Evolutionary conservation across 2,888 invertebrate genomes (phyloP).

Genomic region (Apantesis nais): DNA sequence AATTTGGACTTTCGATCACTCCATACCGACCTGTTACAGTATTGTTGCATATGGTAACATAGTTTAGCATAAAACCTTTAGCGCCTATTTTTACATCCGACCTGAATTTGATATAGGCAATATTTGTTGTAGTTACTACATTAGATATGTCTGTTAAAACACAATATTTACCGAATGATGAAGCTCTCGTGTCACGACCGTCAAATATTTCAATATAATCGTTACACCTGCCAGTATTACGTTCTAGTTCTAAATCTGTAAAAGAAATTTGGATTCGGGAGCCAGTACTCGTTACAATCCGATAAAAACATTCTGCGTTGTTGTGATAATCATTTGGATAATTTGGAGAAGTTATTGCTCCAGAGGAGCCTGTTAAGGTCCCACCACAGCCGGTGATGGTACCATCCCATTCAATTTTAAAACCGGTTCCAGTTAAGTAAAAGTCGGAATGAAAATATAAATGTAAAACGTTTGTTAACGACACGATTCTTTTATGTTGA

Average conservation of each 20-base stretch:
- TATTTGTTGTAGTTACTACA: conserved; percentile 87
- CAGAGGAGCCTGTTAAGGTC: conserved; percentile 87
- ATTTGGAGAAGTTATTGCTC: conserved; percentile 93
- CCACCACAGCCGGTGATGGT: conserved; percentile 92
- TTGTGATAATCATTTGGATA: conserved; percentile 92
- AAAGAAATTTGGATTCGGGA: conserved; percentile 88
- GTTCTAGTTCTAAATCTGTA: conserved; percentile 90
- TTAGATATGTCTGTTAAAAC: conserved; percentile 66
- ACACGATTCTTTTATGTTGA: conserved; percentile 88
- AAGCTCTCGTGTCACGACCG: conserved; percentile 84
- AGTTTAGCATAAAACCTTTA: conserved; percentile 92
- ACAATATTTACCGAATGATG: conserved; percentile 88
- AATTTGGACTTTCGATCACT: conserved; percentile 94
- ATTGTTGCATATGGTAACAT: conserved; percentile 89
- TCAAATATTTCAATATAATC: conserved; percentile 91
- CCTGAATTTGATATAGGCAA: conserved; percentile 89
- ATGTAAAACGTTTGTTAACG: conserved; percentile 90
- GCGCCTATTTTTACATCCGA: conserved; percentile 88
- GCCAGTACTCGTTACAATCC: conserved; percentile 89
- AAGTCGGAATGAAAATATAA: conserved; percentile 91
- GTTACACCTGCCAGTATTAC: conserved; percentile 83
- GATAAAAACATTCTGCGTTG: conserved; percentile 92
- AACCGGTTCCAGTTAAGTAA: conserved; percentile 88
- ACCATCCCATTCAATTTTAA: conserved; percentile 84
- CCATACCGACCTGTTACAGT: conserved; percentile 88